These are phyloP conservation scores for Sphecodes monilicornis DNA, from an alignment of 2,888 invertebrate species.

Conservation along the genomic window DNA sequence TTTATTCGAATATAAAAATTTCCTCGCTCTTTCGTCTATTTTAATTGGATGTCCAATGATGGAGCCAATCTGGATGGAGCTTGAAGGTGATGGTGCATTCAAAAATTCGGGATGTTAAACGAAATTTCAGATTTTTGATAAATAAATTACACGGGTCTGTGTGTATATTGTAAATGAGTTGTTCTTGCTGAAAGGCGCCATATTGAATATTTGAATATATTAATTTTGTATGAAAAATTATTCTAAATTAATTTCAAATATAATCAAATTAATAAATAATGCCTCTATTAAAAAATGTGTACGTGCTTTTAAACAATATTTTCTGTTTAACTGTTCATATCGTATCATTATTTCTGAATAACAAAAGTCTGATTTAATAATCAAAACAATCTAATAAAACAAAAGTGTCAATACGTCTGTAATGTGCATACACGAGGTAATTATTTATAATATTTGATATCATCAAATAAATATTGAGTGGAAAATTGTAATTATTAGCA, in stretches of 20 bases:
- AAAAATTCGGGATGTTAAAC: not conserved
- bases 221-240: too few species aligned
- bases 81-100: too few species aligned
- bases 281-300: too few species aligned
- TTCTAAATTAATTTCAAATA: too few species aligned
- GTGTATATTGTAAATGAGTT: not conserved
- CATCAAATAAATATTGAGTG: not conserved
- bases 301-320: not conserved
- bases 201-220: too few species aligned
- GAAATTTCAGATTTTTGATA: not conserved
- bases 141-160: too few species aligned
- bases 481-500: not conserved
- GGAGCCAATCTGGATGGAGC: too few species aligned
- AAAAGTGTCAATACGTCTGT: not conserved
- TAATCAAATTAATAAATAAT: too few species aligned
- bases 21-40: not conserved
- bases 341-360: not conserved
- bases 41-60: not conserved
- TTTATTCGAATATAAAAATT: not conserved
- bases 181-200: too few species aligned
- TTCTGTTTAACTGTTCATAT: not conserved
- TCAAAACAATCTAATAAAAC: not conserved
- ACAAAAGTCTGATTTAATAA: too few species aligned
- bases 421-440: too few species aligned
- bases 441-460: not conserved